Evolutionary conservation across 2,797 vertebrate genomes (phyloP).

Genomic region (Macroramphosus scolopax): DNA sequence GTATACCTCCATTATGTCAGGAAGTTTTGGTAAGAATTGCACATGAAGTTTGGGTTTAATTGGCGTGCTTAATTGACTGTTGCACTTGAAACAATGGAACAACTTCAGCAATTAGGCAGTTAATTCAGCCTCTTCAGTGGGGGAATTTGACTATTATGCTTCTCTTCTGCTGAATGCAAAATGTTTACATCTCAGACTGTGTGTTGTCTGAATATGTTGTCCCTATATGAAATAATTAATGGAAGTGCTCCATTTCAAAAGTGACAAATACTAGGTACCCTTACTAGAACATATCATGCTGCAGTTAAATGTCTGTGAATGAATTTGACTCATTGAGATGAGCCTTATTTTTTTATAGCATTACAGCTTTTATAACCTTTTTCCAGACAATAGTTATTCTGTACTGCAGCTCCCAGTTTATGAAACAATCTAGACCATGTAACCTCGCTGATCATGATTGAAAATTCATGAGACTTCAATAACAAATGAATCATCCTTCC

Average conservation of each 20-base stretch:
- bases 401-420: slow-evolving; percentile 46
- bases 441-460: slow-evolving; percentile 12
- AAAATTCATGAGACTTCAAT: slow-evolving; percentile 13
- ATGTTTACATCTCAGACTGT: too few species aligned
- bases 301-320: neutral
- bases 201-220: too few species aligned
- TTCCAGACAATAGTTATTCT: slow-evolving; percentile 39
- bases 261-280: too few species aligned
- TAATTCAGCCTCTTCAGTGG: too few species aligned
- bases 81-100: too few species aligned
- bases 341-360: slow-evolving; percentile 26
- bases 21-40: neutral
- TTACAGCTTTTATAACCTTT: slow-evolving; percentile 49
- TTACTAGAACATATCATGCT: too few species aligned
- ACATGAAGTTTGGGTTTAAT: neutral
- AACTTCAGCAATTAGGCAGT: too few species aligned
- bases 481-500: neutral
- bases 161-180: too few species aligned
- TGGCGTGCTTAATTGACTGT: too few species aligned
- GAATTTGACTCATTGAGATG: slow-evolving; percentile 6
- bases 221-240: too few species aligned
- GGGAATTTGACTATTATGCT: too few species aligned
- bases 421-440: slow-evolving; percentile 32
- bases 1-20: neutral
- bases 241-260: too few species aligned